phyloP scores from a whole-genome alignment of 1,140 invertebrate genomes.

The Camponotus pennsylvanicus region DNA sequence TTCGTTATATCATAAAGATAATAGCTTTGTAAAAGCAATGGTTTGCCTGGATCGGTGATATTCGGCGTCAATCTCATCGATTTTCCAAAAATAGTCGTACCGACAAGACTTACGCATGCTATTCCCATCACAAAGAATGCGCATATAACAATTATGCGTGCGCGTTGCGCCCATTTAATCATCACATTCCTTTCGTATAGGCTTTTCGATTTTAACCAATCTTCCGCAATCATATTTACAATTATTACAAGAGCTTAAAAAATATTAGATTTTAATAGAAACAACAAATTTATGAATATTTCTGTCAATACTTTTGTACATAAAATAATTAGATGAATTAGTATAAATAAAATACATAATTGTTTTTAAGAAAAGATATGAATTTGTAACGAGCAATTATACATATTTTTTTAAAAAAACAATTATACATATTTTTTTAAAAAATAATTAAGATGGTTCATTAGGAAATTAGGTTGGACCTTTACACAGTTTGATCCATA shows the following conservation, averaged over 20 bases:
- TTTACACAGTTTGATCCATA: too few species aligned
- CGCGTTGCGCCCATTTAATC: slow-evolving; percentile 1
- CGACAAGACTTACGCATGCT: neutral
- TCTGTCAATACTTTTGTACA: neutral
- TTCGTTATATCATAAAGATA: slow-evolving; percentile 39
- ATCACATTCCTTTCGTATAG: slow-evolving; percentile 3
- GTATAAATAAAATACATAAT: neutral
- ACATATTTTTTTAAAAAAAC: too few species aligned
- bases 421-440: too few species aligned
- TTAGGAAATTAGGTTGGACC: too few species aligned
- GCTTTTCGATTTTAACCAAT: slow-evolving; percentile 26
- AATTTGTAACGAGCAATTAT: too few species aligned
- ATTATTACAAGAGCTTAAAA: slow-evolving; percentile 21
- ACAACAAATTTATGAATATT: neutral
- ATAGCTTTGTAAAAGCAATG: neutral
- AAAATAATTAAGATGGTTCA: too few species aligned
- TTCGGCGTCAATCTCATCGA: slow-evolving; percentile 20
- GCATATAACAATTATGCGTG: slow-evolving; percentile 16
- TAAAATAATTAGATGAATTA: neutral
- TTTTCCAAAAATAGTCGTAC: neutral
- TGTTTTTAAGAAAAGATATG: too few species aligned
- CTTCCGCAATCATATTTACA: slow-evolving; percentile 15
- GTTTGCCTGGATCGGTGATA: slow-evolving; percentile 16
- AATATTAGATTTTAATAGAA: neutral
- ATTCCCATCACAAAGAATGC: neutral